These are phyloP conservation scores for Ditylenchus weischeri DNA, from an alignment of 2,888 invertebrate genomes.

Conservation along the genomic window DNA sequence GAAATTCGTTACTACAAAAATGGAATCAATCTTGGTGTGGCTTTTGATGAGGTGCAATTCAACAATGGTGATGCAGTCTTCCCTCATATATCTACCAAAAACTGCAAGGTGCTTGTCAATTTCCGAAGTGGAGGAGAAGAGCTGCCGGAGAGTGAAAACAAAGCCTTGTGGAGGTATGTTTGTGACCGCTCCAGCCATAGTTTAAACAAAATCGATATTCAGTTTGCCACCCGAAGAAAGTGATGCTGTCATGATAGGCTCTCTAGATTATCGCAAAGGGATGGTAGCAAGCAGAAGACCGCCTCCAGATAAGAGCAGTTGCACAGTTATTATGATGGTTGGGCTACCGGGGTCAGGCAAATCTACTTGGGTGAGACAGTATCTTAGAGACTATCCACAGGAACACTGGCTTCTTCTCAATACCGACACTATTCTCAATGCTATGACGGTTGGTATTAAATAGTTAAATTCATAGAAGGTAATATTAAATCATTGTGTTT, in stretches of 20 bases:
- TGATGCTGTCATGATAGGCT: conserved; percentile 16
- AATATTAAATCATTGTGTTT: background rate
- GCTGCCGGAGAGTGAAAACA: conserved; percentile 17
- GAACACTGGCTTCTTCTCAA: conserved; percentile 83
- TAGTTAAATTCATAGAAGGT: too few relatives aligned
- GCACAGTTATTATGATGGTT: conserved; percentile 61
- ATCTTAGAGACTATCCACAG: conserved; percentile 71
- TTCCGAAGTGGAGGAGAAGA: conserved; percentile 66
- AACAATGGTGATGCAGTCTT: conserved; percentile 68
- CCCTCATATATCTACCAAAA: conserved; percentile 87
- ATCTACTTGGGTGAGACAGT: conserved; percentile 70
- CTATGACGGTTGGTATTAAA: conserved; percentile 75
- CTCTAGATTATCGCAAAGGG: conserved; percentile 18
- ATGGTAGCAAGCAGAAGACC: conserved; percentile 38
- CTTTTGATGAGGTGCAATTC: conserved; percentile 41
- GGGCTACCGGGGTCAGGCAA: conserved; percentile 91
- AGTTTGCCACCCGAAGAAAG: conserved; percentile 15
- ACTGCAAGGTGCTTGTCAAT: conserved; percentile 80
- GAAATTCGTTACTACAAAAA: conserved; percentile 61
- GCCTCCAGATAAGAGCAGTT: conserved; percentile 48
- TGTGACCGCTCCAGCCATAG: background rate
- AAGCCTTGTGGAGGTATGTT: conserved; percentile 23
- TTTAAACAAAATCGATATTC: background rate
- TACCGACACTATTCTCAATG: conserved; percentile 78
- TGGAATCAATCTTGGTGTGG: conserved; percentile 61